Evolutionary conservation across 1,140 invertebrate genomes (phyloP), one percentile per base, ranked within the genome.

Genomic region (Hestina assimilis): DNA sequence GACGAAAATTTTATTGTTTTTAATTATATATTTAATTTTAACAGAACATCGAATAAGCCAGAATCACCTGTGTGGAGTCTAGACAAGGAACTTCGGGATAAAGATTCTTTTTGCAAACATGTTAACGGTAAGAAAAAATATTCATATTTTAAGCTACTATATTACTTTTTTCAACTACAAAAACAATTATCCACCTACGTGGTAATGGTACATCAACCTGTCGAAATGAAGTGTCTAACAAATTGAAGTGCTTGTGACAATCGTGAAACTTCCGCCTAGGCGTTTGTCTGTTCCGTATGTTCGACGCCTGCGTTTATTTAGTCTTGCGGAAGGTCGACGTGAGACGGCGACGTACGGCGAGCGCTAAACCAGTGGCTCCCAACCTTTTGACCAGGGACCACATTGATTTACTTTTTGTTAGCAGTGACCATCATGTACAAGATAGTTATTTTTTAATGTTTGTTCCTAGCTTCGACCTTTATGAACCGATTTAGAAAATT

Each of bases 61-160:
- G 84, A 87, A 29, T 87, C 84, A 21, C 84, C 84, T 11, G 67
- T 75, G 23, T 83, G 79, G 83, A 83, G 63, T 43, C 41, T 77
- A 24, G 82, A 84, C 23, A 85, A 77, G 53, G 82, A 87, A 52
- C 53, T 81, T 31, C 68, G 75, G 45, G 81, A 87, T 42, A 83
- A 80, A 52, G 84, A 86, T 40, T 43, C 69, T 12, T 63, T 79
- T 60, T 83, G 75, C 57, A 83, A 82, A 72, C 81, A 80, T 61
- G 65, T 82, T 12, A 88, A 85, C 75, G 84, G 84, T 88, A 75
- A 84, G 79, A 43, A 24, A 42, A 28, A 38, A 14, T 38, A 20
- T 8, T 38, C 15, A 28, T 19, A 51, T 42, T n/a, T 28, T 24
- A 15, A n/a, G n/a, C n/a, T n/a, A n/a, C n/a, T n/a, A n/a, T n/a